Conservation (phyloP, 2,888 invertebrate species). For the Anarsia innoxiella region DNA sequence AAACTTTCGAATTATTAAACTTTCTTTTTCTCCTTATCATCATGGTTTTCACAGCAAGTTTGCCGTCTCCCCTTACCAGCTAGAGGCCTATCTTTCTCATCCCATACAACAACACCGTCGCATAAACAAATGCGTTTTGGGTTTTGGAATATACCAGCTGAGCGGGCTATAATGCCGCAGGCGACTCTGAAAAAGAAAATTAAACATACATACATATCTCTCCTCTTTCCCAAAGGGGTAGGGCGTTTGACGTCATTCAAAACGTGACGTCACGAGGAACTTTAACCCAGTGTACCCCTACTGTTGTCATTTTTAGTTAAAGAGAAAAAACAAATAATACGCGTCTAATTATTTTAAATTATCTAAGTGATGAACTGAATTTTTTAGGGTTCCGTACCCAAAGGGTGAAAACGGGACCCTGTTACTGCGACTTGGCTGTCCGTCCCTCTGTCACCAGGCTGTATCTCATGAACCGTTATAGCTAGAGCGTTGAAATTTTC, state of each 20-base stretch:
- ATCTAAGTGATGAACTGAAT: too few species aligned
- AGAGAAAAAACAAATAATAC: too few species aligned
- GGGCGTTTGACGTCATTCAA: neutral
- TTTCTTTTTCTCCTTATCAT: neutral
- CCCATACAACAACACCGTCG: constrained; percentile 93
- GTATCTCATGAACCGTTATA: too few species aligned
- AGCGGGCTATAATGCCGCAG: constrained; percentile 92
- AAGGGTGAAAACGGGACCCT: too few species aligned
- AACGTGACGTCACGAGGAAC: neutral
- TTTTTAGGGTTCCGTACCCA: too few species aligned
- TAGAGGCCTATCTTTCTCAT: constrained; percentile 81
- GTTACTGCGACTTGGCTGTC: too few species aligned
- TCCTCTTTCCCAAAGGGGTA: neutral
- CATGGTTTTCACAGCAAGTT: constrained; percentile 9
- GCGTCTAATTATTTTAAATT: too few species aligned
- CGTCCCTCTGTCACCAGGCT: too few species aligned
- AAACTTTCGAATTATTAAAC: neutral
- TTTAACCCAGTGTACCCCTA: neutral
- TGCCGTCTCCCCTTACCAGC: constrained; percentile 46
- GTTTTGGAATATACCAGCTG: constrained; percentile 91
- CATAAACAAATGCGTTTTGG: constrained; percentile 92
- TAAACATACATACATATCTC: neutral
- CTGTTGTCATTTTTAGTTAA: too few species aligned
- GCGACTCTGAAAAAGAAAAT: constrained; percentile 72
- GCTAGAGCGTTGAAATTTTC: too few species aligned